phyloP scores from a whole-genome alignment of 2,797 vertebrate species.

The Pangasius mekongensis region DNA sequence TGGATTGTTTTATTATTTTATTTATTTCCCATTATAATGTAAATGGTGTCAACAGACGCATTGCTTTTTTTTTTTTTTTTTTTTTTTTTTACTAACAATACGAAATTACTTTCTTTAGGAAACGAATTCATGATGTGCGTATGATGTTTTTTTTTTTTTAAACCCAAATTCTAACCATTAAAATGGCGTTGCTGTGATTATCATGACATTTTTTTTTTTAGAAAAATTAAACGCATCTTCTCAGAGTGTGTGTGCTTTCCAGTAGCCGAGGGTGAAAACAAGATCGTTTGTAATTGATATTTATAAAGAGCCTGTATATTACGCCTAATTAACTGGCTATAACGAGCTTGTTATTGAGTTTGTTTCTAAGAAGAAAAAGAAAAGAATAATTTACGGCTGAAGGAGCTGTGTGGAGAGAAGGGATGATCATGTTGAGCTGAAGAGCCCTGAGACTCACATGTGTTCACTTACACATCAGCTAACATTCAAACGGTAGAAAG shows the following conservation, averaged over 20 bases:
- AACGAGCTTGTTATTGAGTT: slow-evolving; percentile 5
- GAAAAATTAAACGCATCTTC: background rate
- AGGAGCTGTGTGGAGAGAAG: background rate
- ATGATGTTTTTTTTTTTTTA: background rate
- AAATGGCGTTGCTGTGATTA: background rate
- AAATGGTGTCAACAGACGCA: background rate
- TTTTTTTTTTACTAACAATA: background rate
- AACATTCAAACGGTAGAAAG: background rate
- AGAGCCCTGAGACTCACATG: background rate
- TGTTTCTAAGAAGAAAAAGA: background rate
- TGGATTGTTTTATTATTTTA: background rate
- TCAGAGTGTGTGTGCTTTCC: background rate
- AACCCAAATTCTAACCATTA: background rate
- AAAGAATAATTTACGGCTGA: background rate
- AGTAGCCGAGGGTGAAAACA: background rate
- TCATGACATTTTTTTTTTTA: background rate
- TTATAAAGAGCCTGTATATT: background rate
- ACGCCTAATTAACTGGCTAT: background rate
- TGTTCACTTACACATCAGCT: background rate
- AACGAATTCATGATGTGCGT: background rate
- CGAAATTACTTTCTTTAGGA: background rate
- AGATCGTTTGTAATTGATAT: background rate
- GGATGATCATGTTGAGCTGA: background rate
- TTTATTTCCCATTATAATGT: background rate
- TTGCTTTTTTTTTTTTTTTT: background rate